Evolutionary conservation across 1,140 invertebrate species (phyloP).

Genomic region (Drosophila orena): DNA sequence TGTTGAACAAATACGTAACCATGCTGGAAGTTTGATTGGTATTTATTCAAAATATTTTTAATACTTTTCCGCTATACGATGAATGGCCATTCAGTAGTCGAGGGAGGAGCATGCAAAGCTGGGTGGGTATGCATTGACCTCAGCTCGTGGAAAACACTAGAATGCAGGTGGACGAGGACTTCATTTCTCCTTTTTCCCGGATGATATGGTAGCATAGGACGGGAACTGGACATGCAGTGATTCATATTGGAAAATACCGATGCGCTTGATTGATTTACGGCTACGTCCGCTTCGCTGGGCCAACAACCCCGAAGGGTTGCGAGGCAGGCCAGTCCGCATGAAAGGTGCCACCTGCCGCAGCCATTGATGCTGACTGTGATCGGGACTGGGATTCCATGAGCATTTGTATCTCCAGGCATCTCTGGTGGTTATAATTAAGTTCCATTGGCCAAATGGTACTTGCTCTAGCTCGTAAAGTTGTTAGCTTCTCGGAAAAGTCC

Average conservation of each 20-base stretch:
- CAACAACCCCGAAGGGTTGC: conserved; percentile 41
- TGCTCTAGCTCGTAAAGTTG: conserved; percentile 1
- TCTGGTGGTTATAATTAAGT: conserved; percentile 26
- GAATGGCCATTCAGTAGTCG: neutral
- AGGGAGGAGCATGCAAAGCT: neutral
- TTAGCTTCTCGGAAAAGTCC: neutral
- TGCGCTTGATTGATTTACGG: conserved; percentile 75
- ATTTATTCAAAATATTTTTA: conserved; percentile 51
- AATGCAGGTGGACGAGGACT: conserved; percentile 23
- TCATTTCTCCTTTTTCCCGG: neutral
- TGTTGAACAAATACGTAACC: conserved; percentile 26
- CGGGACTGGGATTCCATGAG: neutral
- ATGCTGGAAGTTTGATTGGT: conserved; percentile 49
- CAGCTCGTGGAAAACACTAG: neutral
- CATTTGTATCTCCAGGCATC: conserved; percentile 15
- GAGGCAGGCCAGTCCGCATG: conserved; percentile 4
- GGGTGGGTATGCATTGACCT: conserved; percentile 7
- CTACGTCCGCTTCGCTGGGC: conserved; percentile 39
- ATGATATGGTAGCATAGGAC: conserved; percentile 14
- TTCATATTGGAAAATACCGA: conserved; percentile 72
- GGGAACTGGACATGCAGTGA: conserved; percentile 18
- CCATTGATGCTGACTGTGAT: neutral
- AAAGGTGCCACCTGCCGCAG: conserved; percentile 5
- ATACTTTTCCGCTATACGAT: conserved; percentile 14
- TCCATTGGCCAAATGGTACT: conserved; percentile 13